phyloP scores from a whole-genome alignment of 2,797 vertebrate genomes.

The Coregonus suidteri region DNA sequence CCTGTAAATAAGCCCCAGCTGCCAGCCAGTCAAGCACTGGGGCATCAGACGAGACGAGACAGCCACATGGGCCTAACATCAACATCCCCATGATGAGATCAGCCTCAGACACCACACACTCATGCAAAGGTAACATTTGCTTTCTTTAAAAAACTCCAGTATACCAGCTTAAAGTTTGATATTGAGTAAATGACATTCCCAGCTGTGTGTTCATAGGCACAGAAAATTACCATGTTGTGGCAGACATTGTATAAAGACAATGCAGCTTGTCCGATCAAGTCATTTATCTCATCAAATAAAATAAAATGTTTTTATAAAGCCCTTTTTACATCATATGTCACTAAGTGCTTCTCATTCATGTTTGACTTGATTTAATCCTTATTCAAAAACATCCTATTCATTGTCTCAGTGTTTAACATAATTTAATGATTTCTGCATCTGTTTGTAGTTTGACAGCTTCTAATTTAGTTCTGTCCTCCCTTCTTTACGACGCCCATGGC shows the following conservation, averaged over 20 bases:
- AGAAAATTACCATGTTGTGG: constrained; percentile 14
- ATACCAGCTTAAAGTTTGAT: constrained; percentile 35
- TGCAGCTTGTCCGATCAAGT: constrained; percentile 21
- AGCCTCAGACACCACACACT: constrained; percentile 9
- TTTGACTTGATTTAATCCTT: constrained; percentile 48
- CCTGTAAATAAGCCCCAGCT: constrained; percentile 34
- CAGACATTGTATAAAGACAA: constrained; percentile 30
- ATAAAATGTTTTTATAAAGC: too few species aligned
- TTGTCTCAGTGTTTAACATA: constrained; percentile 40
- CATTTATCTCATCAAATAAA: constrained; percentile 18
- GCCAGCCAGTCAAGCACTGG: constrained; percentile 31
- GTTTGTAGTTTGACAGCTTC: constrained; percentile 51
- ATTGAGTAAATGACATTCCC: constrained; percentile 31
- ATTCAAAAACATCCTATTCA: constrained; percentile 49
- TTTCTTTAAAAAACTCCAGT: constrained; percentile 28
- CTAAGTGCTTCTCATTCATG: constrained; percentile 17
- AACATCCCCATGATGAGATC: constrained; percentile 33
- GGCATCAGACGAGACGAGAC: constrained; percentile 39
- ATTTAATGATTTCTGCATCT: constrained; percentile 22
- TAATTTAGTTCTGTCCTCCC: constrained; percentile 22
- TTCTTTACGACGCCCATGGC: constrained; percentile 49
- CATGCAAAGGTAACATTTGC: constrained; percentile 14
- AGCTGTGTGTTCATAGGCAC: constrained; percentile 16
- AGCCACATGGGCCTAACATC: constrained; percentile 27
- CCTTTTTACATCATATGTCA: constrained; percentile 29